These are phyloP conservation scores for Suillia variegata DNA, from an alignment of 2,888 invertebrate genomes.

Conservation along the genomic window DNA sequence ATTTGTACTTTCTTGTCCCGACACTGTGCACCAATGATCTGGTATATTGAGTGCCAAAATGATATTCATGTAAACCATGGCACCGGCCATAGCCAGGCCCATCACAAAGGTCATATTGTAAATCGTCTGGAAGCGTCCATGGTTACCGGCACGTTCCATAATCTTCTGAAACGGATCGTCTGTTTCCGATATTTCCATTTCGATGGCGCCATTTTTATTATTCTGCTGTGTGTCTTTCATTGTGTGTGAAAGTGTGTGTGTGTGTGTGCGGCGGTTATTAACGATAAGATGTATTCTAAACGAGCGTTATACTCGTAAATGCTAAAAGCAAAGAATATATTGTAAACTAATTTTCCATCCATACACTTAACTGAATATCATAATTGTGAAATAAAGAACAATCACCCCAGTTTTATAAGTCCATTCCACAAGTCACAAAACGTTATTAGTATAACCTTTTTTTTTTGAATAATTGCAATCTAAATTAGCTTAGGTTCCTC, in stretches of 20 bases:
- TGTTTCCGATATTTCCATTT: constrained; percentile 40
- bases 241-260: constrained; percentile 1
- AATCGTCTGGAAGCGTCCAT: constrained; percentile 64
- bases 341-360: too few relatives aligned
- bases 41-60: constrained; percentile 65
- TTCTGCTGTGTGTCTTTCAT: constrained; percentile 22
- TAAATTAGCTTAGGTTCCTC: too few relatives aligned
- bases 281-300: too few relatives aligned
- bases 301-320: too few relatives aligned
- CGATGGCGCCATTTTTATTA: constrained; percentile 32
- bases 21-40: constrained; percentile 67
- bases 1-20: constrained; percentile 63
- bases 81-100: constrained; percentile 60
- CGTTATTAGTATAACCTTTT: too few relatives aligned
- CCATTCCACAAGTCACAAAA: too few relatives aligned
- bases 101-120: constrained; percentile 63
- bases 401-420: too few relatives aligned
- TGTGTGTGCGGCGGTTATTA: constrained; percentile 12
- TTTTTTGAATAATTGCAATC: too few relatives aligned
- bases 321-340: too few relatives aligned
- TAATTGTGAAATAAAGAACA: too few relatives aligned
- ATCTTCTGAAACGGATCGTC: constrained; percentile 64
- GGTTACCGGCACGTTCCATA: constrained; percentile 63
- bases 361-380: too few relatives aligned
- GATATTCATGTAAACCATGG: constrained; percentile 65